Base-by-base conservation (phyloP, 2,888 invertebrate genomes). In the Arenicola marina region DNA sequence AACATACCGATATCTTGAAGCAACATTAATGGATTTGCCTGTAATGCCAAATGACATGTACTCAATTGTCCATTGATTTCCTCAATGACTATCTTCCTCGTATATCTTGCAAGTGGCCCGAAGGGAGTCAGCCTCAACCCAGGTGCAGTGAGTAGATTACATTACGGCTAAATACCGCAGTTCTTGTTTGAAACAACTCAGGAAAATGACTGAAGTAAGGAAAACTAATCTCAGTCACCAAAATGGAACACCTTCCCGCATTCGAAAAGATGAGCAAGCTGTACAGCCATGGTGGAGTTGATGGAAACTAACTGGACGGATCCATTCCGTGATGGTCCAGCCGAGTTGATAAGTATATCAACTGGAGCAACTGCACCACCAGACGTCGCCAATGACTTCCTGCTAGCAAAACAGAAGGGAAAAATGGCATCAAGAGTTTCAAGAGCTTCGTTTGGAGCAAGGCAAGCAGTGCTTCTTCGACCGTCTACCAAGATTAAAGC, bases 361-460 rank as follows among this genome's bases (percentile, higher is more conserved):
- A 63, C 55, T 45, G 33, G 32, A 4, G 32, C 31, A n/a, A 45
- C 32, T 15, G 61, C 55, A n/a, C 61, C 67, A 43, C 21, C 34
- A 34, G 63, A 65, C 33, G 54, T 65, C 33, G 61, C 56, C n/a
- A 26, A 29, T 57, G 63, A 60, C 53, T 53, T 69, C 18, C 24
- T 59, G 45, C 60, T 58, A 24, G 65, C 67, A 11, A 44, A 61
- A 26, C n/a, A 33, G 28, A 58, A 59, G 31, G 67, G 67, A 2
- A 59, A 63, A 43, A 33, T 61, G 46, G 48, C n/a, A 66, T 59
- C 29, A 57, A 45, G 56, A 51, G 21, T 69, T 69, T 55, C 63
- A 53, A 51, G 46, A 65, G 21, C 57, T 60, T 11, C 38, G 62
- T 24, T 58, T 70, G 44, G 62, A 67, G 54, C 43, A 38, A 38